Conservation (phyloP, 2,113 vertebrate genomes). For the Craseonycteris thonglongyai region DNA sequence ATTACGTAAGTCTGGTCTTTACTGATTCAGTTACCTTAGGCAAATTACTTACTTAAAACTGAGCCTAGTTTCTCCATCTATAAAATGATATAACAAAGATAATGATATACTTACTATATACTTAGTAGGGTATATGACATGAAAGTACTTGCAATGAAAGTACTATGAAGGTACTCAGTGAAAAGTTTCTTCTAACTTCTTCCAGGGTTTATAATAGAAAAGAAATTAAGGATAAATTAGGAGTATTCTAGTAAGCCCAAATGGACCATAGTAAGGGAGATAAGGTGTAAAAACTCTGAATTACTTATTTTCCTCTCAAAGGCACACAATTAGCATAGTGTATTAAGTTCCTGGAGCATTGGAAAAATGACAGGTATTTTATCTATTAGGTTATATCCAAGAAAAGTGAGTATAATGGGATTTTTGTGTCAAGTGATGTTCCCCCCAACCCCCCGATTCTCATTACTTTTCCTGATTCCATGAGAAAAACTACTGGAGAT, state of each 20-base stretch:
- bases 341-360: not conserved
- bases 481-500: not conserved
- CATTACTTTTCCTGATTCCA: not conserved
- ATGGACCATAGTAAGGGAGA: not conserved
- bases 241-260: not conserved
- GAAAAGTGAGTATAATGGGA: not conserved
- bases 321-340: not conserved
- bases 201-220: not conserved
- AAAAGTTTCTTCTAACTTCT: not conserved
- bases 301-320: conserved; percentile 2
- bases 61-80: not conserved
- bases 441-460: not conserved
- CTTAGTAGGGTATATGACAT: not conserved
- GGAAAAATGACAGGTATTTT: not conserved
- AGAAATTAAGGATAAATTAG: not conserved
- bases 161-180: not conserved
- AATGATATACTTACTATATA: not conserved
- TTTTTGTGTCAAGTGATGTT: not conserved
- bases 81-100: not conserved
- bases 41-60: conserved; percentile 10
- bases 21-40: not conserved
- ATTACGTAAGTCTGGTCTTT: not conserved
- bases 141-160: too few species aligned
- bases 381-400: not conserved
- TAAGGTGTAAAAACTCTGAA: not conserved